These are phyloP conservation scores for Aquatica leii DNA, from an alignment of 2,888 invertebrate species.

Conservation along the genomic window DNA sequence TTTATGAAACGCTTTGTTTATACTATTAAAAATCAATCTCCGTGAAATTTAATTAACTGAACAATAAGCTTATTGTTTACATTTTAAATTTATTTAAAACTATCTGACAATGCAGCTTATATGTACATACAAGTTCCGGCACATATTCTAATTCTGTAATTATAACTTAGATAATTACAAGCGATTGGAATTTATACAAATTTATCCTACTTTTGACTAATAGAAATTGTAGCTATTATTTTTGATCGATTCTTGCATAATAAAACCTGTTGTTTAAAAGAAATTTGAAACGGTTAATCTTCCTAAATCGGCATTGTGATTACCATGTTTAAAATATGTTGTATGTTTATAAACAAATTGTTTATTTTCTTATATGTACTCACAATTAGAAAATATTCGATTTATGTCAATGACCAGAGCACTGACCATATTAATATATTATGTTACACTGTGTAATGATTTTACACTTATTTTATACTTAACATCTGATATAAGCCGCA, in stretches of 20 bases:
- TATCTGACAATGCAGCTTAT: slow-evolving; percentile 3
- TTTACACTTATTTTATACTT: slow-evolving; percentile 31
- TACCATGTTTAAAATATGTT: background rate
- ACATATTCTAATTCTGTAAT: slow-evolving; percentile 13
- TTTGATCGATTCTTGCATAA: slow-evolving; percentile 4
- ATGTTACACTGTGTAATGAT: slow-evolving; percentile 23
- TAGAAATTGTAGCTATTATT: slow-evolving; percentile 1
- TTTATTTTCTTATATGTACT: slow-evolving; percentile 7
- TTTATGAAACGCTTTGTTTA: slow-evolving; percentile 26
- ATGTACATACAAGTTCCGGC: background rate
- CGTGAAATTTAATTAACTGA: slow-evolving; percentile 31
- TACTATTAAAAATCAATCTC: slow-evolving; percentile 23
- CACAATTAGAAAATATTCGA: slow-evolving; percentile 12
- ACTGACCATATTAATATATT: slow-evolving; percentile 33
- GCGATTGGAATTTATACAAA: background rate
- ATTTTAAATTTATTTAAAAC: slow-evolving; percentile 2
- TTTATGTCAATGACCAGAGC: slow-evolving; percentile 37
- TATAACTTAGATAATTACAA: background rate
- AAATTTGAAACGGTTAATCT: slow-evolving; percentile 6
- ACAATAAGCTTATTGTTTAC: slow-evolving; percentile 30
- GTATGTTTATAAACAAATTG: slow-evolving; percentile 1
- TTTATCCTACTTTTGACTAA: slow-evolving; percentile 11
- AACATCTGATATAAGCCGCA: slow-evolving; percentile 32
- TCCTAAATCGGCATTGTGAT: slow-evolving; percentile 1
- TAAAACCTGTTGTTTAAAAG: slow-evolving; percentile 5